phyloP scores from a whole-genome alignment of 64 coral and sea anemone genomes.

The Acropora yongei region DNA sequence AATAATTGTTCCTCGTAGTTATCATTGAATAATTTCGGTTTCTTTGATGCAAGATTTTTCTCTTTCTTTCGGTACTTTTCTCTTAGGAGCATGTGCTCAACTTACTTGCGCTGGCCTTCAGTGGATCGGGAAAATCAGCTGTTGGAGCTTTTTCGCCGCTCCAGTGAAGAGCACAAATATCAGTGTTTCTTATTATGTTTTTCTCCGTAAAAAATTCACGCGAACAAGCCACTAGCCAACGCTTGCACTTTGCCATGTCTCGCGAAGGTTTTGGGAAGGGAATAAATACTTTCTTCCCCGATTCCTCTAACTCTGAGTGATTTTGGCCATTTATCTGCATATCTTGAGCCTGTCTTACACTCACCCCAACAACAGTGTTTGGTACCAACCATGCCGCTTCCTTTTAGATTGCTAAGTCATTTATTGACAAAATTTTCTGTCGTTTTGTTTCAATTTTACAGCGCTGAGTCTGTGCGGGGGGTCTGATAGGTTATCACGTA shows the following conservation, averaged over 20 bases:
- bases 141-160: conserved; percentile 51
- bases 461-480: background rate
- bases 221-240: conserved; percentile 38
- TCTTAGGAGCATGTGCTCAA: no score
- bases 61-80: no score
- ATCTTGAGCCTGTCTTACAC: conserved; percentile 75
- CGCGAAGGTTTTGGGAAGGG: background rate
- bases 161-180: conserved; percentile 50
- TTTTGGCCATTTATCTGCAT: conserved; percentile 54
- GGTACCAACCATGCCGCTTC: conserved; percentile 61
- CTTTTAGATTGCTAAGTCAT: conserved; percentile 31
- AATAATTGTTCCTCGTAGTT: no score
- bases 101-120: conserved; percentile 20
- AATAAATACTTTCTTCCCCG: no score
- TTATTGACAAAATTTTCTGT: conserved; percentile 21
- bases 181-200: conserved; percentile 41
- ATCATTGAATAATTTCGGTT: no score
- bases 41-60: no score
- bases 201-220: conserved; percentile 24
- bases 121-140: conserved; percentile 64
- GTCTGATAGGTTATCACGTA: no score
- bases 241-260: conserved; percentile 63
- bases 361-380: conserved; percentile 82
- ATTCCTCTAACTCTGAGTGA: background rate
- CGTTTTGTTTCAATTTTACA: conserved; percentile 34